A percentile compares a stretch with the other conserved stretches of the same genome.
These are phyloP conservation scores for Papilio machaon DNA, from an alignment of 1,140 invertebrate genomes.

Conservation along the genomic window DNA sequence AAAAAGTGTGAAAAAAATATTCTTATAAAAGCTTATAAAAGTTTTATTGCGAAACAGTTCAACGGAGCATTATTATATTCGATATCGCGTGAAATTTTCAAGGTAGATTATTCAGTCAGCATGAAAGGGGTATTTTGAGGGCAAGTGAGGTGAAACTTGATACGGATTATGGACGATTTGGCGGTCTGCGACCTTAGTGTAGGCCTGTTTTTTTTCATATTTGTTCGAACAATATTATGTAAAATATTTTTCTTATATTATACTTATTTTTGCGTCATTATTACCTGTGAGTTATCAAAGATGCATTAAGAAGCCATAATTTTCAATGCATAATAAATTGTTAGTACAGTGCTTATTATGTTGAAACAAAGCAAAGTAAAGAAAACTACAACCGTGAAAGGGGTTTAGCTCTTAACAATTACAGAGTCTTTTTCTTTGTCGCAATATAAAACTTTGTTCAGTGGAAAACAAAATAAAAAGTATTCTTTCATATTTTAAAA, in stretches of 20 bases:
- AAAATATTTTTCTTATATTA: too few relatives aligned
- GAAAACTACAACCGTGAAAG: not conserved
- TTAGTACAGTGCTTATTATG: not conserved
- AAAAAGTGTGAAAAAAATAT: too few relatives aligned
- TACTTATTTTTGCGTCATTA: too few relatives aligned
- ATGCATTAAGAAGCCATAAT: not conserved
- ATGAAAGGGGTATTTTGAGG: conserved; percentile 36
- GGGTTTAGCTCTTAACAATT: not conserved
- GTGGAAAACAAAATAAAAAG: not conserved
- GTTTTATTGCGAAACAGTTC: conserved; percentile 33
- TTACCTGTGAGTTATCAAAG: too few relatives aligned
- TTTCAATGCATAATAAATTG: not conserved
- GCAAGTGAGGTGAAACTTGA: conserved; percentile 35
- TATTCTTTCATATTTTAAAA: not conserved
- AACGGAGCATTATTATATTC: conserved; percentile 34
- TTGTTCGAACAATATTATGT: not conserved
- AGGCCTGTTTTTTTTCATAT: not conserved
- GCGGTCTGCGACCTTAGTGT: not conserved
- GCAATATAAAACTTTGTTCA: not conserved
- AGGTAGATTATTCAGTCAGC: conserved; percentile 41
- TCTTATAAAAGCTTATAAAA: conserved; percentile 18
- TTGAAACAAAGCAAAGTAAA: conserved; percentile 11
- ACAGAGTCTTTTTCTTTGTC: not conserved
- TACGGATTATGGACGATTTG: conserved; percentile 37
- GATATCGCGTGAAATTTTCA: conserved; percentile 39